Evolutionary conservation across 23 tunicate genomes (phyloP).

Genomic region (Halocynthia aurantium): DNA sequence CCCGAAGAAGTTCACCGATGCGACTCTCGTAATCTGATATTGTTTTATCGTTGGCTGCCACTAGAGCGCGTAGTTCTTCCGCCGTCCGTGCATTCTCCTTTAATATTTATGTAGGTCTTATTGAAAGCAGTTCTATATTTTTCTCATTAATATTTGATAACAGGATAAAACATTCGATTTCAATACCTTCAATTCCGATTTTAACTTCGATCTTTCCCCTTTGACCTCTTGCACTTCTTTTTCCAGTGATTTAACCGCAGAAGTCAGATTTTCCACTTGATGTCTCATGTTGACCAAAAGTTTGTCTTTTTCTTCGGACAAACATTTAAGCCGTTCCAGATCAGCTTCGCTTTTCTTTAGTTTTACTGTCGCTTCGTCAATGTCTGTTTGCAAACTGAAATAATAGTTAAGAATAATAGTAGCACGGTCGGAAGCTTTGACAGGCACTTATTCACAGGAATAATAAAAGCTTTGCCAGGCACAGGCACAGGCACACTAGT

Average conservation of each 20-base stretch:
- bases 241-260: slow-evolving; percentile 3
- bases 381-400: slow-evolving; percentile 46
- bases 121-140: too few relatives aligned
- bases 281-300: slow-evolving; percentile 44
- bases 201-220: slow-evolving; percentile 15
- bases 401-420: background rate
- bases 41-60: slow-evolving; percentile 18
- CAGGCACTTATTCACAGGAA: too few relatives aligned
- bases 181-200: slow-evolving; percentile 7
- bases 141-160: too few relatives aligned
- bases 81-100: too few relatives aligned
- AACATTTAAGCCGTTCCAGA: slow-evolving; percentile 34
- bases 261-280: slow-evolving; percentile 40
- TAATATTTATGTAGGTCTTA: too few relatives aligned
- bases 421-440: too few relatives aligned
- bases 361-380: slow-evolving; percentile 20
- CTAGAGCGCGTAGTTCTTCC: background rate
- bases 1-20: slow-evolving; percentile 32
- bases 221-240: slow-evolving; percentile 28
- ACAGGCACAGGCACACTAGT: too few relatives aligned
- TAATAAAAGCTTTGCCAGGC: too few relatives aligned
- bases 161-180: too few relatives aligned
- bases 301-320: slow-evolving; percentile 51
- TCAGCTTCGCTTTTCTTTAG: slow-evolving; percentile 27
- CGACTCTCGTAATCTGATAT: slow-evolving; percentile 45